phyloP scores from a whole-genome alignment of 2,797 vertebrate species.

The Eulemur albifrons region DNA sequence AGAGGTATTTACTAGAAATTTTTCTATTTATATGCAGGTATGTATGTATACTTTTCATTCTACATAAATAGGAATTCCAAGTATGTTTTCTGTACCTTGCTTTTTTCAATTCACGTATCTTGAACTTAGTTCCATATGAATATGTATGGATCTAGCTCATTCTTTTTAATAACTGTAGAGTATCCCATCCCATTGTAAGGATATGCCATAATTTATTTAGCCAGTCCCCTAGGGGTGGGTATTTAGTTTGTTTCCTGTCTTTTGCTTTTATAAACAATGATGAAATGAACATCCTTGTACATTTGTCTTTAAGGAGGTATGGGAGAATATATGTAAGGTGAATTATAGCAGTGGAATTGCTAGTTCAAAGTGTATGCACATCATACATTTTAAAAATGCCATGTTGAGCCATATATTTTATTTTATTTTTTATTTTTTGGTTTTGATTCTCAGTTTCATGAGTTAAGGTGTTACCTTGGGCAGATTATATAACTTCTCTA shows the following conservation, averaged over 20 bases:
- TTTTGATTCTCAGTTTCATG: too few species aligned
- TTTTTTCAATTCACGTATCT: background rate
- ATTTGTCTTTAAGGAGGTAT: background rate
- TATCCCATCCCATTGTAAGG: background rate
- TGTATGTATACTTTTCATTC: background rate
- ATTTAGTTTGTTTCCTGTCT: background rate
- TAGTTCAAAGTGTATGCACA: background rate
- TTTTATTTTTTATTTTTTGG: too few species aligned
- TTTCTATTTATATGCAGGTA: background rate
- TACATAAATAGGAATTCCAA: background rate
- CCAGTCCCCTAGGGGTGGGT: background rate
- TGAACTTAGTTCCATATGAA: background rate
- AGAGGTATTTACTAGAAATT: background rate
- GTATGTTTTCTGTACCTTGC: background rate
- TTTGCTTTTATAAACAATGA: background rate
- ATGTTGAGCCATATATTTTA: background rate
- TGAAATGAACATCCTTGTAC: background rate
- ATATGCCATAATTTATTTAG: background rate
- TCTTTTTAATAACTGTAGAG: background rate
- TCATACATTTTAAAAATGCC: background rate
- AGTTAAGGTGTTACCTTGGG: too few species aligned
- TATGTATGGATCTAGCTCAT: background rate
- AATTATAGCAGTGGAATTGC: background rate
- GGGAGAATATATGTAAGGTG: background rate
- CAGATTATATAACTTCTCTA: too few species aligned